A percentile compares a stretch with the other conserved stretches of the same genome.
These are phyloP conservation scores for Notoglanidium macrostoma DNA, from an alignment of 2,797 vertebrate species.

Conservation along the genomic window DNA sequence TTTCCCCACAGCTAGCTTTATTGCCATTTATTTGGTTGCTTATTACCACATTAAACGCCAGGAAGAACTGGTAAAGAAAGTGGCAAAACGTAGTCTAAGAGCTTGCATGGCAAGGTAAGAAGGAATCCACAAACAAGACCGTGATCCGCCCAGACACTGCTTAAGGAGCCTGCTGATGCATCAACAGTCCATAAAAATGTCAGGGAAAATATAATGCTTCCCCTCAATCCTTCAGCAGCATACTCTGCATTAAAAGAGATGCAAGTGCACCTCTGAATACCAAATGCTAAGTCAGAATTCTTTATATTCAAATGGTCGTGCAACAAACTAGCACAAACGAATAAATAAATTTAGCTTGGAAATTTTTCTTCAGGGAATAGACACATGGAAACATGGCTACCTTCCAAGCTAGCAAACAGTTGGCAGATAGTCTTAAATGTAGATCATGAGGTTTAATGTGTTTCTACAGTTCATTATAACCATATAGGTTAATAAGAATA, in stretches of 20 bases:
- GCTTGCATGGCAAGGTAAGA: background rate
- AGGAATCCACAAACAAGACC: conserved; percentile 26
- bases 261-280: conserved; percentile 27
- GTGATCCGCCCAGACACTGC: conserved; percentile 19
- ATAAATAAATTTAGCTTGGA: background rate
- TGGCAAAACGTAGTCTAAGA: conserved; percentile 1
- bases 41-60: conserved; percentile 13
- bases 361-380: background rate
- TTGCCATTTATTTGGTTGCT: conserved; percentile 17
- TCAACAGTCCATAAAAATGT: conserved; percentile 42
- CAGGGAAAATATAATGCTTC: conserved; percentile 34
- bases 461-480: background rate
- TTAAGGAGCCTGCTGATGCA: conserved; percentile 38
- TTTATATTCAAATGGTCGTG: conserved; percentile 2
- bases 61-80: background rate
- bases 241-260: conserved; percentile 23
- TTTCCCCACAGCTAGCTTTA: background rate
- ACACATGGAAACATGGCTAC: background rate
- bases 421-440: background rate
- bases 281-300: background rate
- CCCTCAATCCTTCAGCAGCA: conserved; percentile 41
- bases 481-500: background rate
- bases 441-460: background rate
- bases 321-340: background rate
- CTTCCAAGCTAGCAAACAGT: background rate